Evolutionary conservation across 1,140 invertebrate species (phyloP).

Genomic region (Laupala kohalensis): DNA sequence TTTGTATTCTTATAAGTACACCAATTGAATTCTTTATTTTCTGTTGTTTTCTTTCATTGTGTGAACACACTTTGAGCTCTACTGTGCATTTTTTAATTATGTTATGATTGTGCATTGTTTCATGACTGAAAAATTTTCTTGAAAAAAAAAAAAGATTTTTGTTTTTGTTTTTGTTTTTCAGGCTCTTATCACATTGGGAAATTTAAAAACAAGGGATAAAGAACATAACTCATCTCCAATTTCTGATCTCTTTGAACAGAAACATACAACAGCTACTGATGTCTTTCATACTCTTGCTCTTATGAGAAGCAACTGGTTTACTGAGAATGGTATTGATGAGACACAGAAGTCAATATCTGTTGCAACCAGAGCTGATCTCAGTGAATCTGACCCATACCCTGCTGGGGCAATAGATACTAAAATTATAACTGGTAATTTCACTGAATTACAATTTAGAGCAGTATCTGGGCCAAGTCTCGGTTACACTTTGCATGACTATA

Average conservation of each 20-base stretch:
- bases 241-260: background rate
- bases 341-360: background rate
- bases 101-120: too few species aligned
- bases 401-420: background rate
- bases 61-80: too few species aligned
- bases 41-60: too few species aligned
- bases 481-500: conserved; percentile 10
- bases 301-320: background rate
- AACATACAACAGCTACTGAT: background rate
- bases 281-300: background rate
- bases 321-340: background rate
- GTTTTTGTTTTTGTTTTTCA: background rate
- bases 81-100: too few species aligned
- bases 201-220: background rate
- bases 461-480: conserved; percentile 23
- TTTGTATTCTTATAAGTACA: too few species aligned
- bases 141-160: too few species aligned
- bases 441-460: conserved; percentile 23
- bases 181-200: background rate
- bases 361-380: conserved; percentile 14
- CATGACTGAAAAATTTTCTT: too few species aligned
- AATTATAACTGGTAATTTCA: conserved; percentile 24
- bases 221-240: background rate
- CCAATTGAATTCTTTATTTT: too few species aligned
- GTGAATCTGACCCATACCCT: conserved; percentile 13